These are phyloP conservation scores for Drosophila melanosoma DNA, from an alignment of 2,888 invertebrate genomes.

Conservation along the genomic window DNA sequence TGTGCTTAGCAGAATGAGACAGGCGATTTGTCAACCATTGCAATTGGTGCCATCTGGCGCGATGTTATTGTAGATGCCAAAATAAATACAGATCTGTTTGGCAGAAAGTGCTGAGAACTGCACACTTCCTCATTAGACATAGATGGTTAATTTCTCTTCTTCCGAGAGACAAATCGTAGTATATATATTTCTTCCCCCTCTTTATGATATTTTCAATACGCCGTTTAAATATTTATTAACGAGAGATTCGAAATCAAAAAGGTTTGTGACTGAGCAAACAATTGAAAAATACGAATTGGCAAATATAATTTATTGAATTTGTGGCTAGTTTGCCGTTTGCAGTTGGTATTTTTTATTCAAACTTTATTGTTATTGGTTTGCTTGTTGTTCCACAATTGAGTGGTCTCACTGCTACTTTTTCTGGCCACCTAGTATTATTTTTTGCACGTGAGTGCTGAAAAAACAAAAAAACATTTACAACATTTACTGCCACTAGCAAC, in stretches of 20 bases:
- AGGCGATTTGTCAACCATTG: slow-evolving; percentile 41
- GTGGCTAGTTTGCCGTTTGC: slow-evolving; percentile 55
- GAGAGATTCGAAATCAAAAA: slow-evolving; percentile 8
- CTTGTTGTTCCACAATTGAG: slow-evolving; percentile 56
- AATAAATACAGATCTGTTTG: slow-evolving; percentile 47
- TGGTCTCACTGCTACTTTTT: slow-evolving; percentile 63
- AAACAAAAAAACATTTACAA: slow-evolving; percentile 27
- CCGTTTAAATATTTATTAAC: slow-evolving; percentile 68
- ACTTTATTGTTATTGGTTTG: slow-evolving; percentile 21
- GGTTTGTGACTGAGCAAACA: slow-evolving; percentile 53
- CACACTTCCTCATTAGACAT: slow-evolving; percentile 37
- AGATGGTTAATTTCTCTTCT: slow-evolving; percentile 1
- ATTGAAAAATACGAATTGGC: slow-evolving; percentile 33
- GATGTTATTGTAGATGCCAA: slow-evolving; percentile 60
- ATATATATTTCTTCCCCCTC: slow-evolving; percentile 68
- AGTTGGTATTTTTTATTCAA: slow-evolving; percentile 11
- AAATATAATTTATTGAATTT: slow-evolving; percentile 66
- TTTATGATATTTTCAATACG: slow-evolving; percentile 49
- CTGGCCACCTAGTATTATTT: slow-evolving; percentile 42
- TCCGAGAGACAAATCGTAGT: slow-evolving; percentile 23
- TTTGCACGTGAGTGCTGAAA: slow-evolving; percentile 10
- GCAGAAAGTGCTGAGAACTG: slow-evolving; percentile 35
- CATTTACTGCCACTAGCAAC: slow-evolving; percentile 26
- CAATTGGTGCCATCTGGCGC: slow-evolving; percentile 53
- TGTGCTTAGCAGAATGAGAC: slow-evolving; percentile 28